These are phyloP conservation scores for Phoxinus dragarum DNA, from an alignment of 2,797 vertebrate species.

Conservation along the genomic window DNA sequence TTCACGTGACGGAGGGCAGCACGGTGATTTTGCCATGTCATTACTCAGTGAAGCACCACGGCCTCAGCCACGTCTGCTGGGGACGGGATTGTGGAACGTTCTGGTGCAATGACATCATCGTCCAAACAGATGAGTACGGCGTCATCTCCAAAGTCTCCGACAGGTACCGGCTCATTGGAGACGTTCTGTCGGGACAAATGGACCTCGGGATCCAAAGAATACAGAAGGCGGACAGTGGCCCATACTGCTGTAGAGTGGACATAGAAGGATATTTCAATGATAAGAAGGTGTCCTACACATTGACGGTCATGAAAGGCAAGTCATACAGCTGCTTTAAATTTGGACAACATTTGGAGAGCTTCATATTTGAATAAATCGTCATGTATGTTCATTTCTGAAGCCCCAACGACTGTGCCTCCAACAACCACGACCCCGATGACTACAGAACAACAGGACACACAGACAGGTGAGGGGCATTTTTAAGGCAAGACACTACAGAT, in stretches of 20 bases:
- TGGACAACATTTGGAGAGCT: background rate
- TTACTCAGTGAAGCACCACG: slow-evolving; percentile 77
- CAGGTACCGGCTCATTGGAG: slow-evolving; percentile 76
- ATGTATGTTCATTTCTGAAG: slow-evolving; percentile 43
- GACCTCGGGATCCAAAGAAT: slow-evolving; percentile 77
- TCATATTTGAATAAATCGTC: background rate
- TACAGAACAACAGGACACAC: slow-evolving; percentile 46
- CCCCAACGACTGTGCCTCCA: slow-evolving; percentile 43
- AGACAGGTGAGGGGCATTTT: slow-evolving; percentile 53
- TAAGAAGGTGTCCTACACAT: slow-evolving; percentile 79
- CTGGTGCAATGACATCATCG: slow-evolving; percentile 81
- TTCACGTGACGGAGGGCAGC: slow-evolving; percentile 74
- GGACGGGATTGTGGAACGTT: slow-evolving; percentile 80
- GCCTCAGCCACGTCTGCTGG: slow-evolving; percentile 80
- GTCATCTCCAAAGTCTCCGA: slow-evolving; percentile 76
- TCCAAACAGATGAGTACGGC: slow-evolving; percentile 78
- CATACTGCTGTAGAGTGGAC: slow-evolving; percentile 82
- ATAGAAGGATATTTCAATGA: slow-evolving; percentile 82
- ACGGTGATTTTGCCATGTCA: slow-evolving; percentile 78
- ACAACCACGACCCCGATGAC: slow-evolving; percentile 31
- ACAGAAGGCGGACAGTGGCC: slow-evolving; percentile 73
- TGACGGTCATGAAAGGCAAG: slow-evolving; percentile 78
- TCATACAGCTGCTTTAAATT: slow-evolving; percentile 19
- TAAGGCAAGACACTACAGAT: background rate
- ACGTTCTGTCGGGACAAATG: slow-evolving; percentile 78